Evolutionary conservation across 1,140 invertebrate species (phyloP).

Genomic region (Piezodorus guildinii): DNA sequence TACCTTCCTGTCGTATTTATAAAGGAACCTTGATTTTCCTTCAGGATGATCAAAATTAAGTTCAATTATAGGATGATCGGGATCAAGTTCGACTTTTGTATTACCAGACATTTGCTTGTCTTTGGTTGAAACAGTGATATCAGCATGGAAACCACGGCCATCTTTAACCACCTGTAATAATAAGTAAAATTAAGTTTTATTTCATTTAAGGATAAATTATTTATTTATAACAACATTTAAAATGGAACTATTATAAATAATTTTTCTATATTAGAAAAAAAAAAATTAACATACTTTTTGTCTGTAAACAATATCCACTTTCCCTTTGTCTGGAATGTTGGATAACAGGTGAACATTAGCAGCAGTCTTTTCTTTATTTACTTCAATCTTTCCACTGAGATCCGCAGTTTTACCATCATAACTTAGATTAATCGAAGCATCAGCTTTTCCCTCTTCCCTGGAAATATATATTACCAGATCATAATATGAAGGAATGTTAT

Average conservation of each 20-base stretch:
- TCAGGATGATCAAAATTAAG: constrained; percentile 24
- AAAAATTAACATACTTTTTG: constrained; percentile 17
- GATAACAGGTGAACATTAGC: constrained; percentile 5
- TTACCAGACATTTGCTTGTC: constrained; percentile 36
- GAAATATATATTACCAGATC: not conserved
- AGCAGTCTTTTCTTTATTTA: constrained; percentile 13
- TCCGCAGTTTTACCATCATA: constrained; percentile 31
- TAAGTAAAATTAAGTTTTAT: not conserved
- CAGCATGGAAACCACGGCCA: constrained; percentile 1
- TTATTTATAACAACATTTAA: too few species aligned
- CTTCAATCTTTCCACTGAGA: constrained; percentile 40
- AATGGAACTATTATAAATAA: too few species aligned
- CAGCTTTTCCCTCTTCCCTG: constrained; percentile 7
- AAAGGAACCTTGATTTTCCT: constrained; percentile 26
- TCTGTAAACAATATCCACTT: constrained; percentile 20
- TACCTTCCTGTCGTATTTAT: constrained; percentile 25
- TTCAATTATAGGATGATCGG: constrained; percentile 29
- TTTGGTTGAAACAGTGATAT: constrained; percentile 28
- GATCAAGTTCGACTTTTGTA: constrained; percentile 36
- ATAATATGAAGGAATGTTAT: too few species aligned
- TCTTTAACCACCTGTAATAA: not conserved
- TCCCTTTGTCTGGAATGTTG: constrained; percentile 22
- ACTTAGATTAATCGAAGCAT: constrained; percentile 10
- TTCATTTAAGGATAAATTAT: too few species aligned
- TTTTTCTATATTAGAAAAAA: too few species aligned